Evolutionary conservation across 2,113 vertebrate species (phyloP).

Genomic region (Vulpes vulpes): DNA sequence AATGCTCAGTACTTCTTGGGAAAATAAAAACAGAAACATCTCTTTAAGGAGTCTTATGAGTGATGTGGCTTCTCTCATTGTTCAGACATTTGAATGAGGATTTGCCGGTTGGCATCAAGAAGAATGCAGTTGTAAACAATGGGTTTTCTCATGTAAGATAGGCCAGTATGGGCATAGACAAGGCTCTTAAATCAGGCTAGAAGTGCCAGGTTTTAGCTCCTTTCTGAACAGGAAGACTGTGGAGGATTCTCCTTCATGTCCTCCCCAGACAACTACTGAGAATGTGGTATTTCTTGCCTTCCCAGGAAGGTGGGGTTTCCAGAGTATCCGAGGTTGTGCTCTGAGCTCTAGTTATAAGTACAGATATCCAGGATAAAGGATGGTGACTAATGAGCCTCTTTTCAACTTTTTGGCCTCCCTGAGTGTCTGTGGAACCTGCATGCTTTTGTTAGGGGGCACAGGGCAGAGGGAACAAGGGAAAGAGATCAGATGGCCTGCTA

Average conservation of each 20-base stretch:
- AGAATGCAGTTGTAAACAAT: not conserved
- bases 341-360: not conserved
- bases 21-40: not conserved
- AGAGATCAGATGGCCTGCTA: constrained; percentile 64
- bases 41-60: not conserved
- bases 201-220: not conserved
- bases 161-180: not conserved
- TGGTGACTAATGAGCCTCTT: constrained; percentile 30
- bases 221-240: not conserved
- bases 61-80: constrained; percentile 31
- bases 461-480: not conserved
- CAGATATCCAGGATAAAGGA: not conserved
- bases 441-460: constrained; percentile 21
- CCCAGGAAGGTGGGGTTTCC: not conserved
- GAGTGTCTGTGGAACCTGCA: not conserved
- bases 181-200: not conserved
- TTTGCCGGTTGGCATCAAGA: not conserved
- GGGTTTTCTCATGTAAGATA: not conserved
- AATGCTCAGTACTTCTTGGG: not conserved
- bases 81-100: constrained; percentile 43
- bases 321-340: not conserved
- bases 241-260: not conserved
- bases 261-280: not conserved
- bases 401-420: constrained; percentile 66
- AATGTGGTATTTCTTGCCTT: not conserved